Percentiles rank a stretch among this genome's conserved stretches.
Conservation (phyloP, 2,113 vertebrate genomes). For the Aepyceros melampus region DNA sequence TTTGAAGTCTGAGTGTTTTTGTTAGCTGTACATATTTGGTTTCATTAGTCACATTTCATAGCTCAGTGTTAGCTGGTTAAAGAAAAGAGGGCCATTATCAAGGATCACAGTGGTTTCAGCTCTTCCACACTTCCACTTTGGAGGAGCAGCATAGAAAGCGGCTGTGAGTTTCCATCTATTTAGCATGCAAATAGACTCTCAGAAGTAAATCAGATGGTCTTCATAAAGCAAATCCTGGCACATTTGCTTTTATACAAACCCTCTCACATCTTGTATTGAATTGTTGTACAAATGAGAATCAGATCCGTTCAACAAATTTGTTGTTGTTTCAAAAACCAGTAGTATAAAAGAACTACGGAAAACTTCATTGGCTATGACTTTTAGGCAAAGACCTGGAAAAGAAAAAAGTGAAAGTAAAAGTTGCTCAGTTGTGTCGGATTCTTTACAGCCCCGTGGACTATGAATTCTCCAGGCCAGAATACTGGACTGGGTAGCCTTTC, state of each 20-base stretch:
- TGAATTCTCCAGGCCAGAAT: background rate
- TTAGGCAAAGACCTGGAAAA: background rate
- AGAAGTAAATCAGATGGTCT: background rate
- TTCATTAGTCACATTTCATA: background rate
- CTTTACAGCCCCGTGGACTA: background rate
- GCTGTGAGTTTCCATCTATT: background rate
- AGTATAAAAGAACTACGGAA: background rate
- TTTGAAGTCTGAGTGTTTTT: constrained; percentile 1
- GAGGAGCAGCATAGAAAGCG: background rate
- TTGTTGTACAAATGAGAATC: background rate
- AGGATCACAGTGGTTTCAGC: background rate
- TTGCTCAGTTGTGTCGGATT: background rate
- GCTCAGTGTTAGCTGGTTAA: background rate
- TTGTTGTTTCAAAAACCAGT: background rate
- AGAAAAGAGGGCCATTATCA: background rate
- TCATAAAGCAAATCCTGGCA: background rate
- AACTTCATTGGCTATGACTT: background rate
- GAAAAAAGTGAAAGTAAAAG: background rate
- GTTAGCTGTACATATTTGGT: background rate
- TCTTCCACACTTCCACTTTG: background rate
- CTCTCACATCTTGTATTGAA: background rate
- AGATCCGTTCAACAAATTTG: background rate
- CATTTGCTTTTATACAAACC: background rate
- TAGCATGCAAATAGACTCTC: background rate
- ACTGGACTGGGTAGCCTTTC: background rate